A percentile compares a stretch with the other conserved stretches of the same genome.
Evolutionary conservation across 1,140 invertebrate genomes (phyloP).

Genomic region (Drosophila arawakana): DNA sequence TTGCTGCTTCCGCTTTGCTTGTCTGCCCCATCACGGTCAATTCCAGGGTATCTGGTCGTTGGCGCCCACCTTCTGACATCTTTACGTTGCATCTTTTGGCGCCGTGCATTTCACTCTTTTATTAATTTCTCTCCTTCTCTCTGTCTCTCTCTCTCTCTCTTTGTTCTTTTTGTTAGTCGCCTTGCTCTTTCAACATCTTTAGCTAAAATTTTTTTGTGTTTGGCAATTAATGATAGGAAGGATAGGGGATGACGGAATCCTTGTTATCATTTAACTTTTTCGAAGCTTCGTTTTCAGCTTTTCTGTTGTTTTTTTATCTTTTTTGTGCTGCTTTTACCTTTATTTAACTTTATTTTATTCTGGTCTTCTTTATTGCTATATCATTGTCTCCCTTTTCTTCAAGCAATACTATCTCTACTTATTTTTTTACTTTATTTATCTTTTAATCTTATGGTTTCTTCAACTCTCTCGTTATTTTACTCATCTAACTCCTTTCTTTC

Average conservation of each 20-base stretch:
- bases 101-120: conserved; percentile 53
- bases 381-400: too few species aligned
- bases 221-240: not conserved
- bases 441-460: too few species aligned
- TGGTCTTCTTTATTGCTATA: too few species aligned
- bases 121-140: not conserved
- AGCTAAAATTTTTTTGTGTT: not conserved
- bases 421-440: too few species aligned
- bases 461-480: too few species aligned
- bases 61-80: conserved; percentile 50
- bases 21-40: conserved; percentile 59
- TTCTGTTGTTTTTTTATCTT: not conserved
- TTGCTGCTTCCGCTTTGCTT: conserved; percentile 1
- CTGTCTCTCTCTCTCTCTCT: not conserved
- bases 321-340: too few species aligned
- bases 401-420: too few species aligned
- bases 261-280: too few species aligned
- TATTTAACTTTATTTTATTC: too few species aligned
- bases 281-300: not conserved
- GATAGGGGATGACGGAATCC: not conserved
- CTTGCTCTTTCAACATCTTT: conserved; percentile 6
- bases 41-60: conserved; percentile 76
- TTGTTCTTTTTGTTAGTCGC: not conserved
- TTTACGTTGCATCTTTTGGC: conserved; percentile 43
- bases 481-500: too few species aligned